These are phyloP conservation scores for Charadrius vociferus DNA, from an alignment of 2,113 vertebrate genomes.

Conservation along the genomic window DNA sequence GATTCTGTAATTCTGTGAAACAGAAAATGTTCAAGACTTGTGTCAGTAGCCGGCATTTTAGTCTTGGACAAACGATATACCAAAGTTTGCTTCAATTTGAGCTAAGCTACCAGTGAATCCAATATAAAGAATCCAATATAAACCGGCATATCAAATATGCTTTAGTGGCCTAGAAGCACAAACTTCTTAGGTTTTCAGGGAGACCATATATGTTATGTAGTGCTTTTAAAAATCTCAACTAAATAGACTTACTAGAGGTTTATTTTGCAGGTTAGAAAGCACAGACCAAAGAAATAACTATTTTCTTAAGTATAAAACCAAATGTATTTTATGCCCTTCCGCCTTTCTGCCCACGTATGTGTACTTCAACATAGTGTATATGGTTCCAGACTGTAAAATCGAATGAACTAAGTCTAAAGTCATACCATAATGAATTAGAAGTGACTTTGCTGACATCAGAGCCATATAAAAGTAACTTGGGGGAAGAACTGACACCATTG, in stretches of 20 bases:
- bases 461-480: background rate
- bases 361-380: background rate
- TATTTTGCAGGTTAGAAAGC: background rate
- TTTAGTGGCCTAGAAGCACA: constrained; percentile 9
- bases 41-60: constrained; percentile 15
- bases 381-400: background rate
- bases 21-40: background rate
- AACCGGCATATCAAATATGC: constrained; percentile 6
- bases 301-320: background rate
- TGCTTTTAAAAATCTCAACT: background rate
- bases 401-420: background rate
- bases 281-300: background rate
- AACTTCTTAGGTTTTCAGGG: background rate
- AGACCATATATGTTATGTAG: background rate
- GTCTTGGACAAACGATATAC: constrained; percentile 47
- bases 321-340: background rate
- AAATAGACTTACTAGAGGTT: background rate
- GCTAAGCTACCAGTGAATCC: constrained; percentile 28
- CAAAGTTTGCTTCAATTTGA: constrained; percentile 17
- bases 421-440: background rate
- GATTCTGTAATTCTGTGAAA: no score
- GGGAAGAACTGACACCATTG: background rate
- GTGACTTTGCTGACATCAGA: background rate
- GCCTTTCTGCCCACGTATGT: background rate
- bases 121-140: constrained; percentile 39